Evolutionary conservation across 2,888 invertebrate genomes (phyloP), one percentile per base, ranked within the genome.

Genomic region (Caenorhabditis imperialis): DNA sequence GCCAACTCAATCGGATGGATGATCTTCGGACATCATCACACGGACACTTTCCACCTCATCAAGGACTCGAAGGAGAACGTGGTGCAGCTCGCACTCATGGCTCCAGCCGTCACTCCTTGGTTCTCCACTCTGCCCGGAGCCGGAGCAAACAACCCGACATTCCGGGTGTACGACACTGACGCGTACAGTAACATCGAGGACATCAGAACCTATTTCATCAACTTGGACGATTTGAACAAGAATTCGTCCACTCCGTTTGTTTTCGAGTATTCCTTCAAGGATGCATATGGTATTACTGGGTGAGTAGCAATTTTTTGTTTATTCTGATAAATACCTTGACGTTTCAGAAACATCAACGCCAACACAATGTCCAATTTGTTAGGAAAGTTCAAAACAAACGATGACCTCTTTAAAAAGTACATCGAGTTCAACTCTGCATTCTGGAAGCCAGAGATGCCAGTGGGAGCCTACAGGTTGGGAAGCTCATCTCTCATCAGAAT

Each of bases 41-140:
- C 88, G 0, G 88, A 88, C 62, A 87, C 88, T 18, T 88, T 88
- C 75, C 86, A 88, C 62, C 47, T 88, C 14, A 74, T 86, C 18
- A 81, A 81, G 80, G 80, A 88, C 58, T 60, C 60, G 4, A 38
- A 60, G 6, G 83, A 93, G 18, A 79, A 50, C 8, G 62, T 69
- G 0, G 77, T 79, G 18, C 77, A 79, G 51, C 18, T 94, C 92
- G 86, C 91, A 83, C 92, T 95, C 90, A 91, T 95, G 87, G 93
- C 95, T 30, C 96, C 96, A 22, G 93, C 95, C 42, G 92, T 96
- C 79, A 94, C 94, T 67, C 96, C 96, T 0, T 92, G 93, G 89
- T 92, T 93, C 79, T 92, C 93, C 61, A 82, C 87, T 16, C 82
- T 89, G 27, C 81, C 87, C 1, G 88, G 88, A 10, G 88, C 89